Evolutionary conservation across 2,113 vertebrate genomes (phyloP), one percentile per base, ranked within the genome.

Genomic region (Misgurnus mizolepis): DNA sequence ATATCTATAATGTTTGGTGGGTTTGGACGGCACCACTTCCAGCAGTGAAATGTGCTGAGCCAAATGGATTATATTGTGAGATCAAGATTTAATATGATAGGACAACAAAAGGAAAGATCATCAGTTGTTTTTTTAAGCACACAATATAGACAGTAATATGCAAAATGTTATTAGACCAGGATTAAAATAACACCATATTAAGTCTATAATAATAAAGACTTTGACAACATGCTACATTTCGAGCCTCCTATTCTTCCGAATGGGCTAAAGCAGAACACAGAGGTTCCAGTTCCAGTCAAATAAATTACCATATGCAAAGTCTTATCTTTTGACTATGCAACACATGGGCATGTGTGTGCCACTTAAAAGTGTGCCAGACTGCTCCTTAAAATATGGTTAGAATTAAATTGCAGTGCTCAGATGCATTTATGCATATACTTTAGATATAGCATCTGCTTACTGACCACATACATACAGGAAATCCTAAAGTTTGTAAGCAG

Each of bases 1-100:
- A n/a, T 64, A 64, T 47, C 64, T 47, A 76, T 76, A 47, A 61
- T 50, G 27, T 50, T 50, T 49, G 4, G 47, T 75, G 72, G n/a
- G 60, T 62, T 75, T 17, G 41, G 22, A 50, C 41, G 7, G 27
- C 61, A 64, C 12, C 61, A 15, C 61, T 64, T 64, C 22, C 34
- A 64, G 61, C 8, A 27, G 34, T 5, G 11, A 64, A 49, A 75
- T 4, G 15, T 62, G 56, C 58, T 62, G 58, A 62, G 45, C 58
- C 58, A 75, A 75, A 49, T 64, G 14, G 14, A 62, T 75, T 49
- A 49, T 6, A 39, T 71, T 71, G 14, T 15, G 18, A 15, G 67
- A 5, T 15, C 18, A 50, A 18, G 67, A 68, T 68, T 27, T 50
- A 68, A 68, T 68, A 45, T 14, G 18, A 49, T 15, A 49, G 12